A percentile compares a stretch with the other conserved stretches of the same genome.
Conservation (phyloP, 2,113 vertebrate species). For the Ploceus nigricollis region DNA sequence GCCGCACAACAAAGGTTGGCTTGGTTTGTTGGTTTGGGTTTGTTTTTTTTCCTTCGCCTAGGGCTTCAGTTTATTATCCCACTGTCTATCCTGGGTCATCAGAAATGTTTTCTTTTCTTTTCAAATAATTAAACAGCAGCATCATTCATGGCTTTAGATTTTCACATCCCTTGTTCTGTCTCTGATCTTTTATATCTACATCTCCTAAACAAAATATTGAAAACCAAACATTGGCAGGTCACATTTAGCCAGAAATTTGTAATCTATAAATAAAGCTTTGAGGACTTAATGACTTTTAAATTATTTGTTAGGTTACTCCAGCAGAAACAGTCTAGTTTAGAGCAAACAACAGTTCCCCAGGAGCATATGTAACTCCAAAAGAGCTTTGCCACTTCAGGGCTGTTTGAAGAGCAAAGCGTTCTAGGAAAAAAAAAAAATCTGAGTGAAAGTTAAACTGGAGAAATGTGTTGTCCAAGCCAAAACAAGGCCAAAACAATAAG, state of each 20-base stretch:
- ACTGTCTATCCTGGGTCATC: background rate
- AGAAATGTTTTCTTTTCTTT: background rate
- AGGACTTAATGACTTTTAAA: background rate
- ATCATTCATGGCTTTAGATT: background rate
- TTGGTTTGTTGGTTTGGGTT: background rate
- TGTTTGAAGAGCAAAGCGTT: background rate
- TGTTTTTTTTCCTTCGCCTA: background rate
- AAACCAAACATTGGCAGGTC: background rate
- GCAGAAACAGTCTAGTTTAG: background rate
- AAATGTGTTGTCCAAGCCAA: background rate
- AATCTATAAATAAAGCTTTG: background rate
- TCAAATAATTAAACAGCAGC: background rate
- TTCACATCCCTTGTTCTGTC: background rate
- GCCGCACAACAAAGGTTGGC: background rate
- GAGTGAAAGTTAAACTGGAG: background rate
- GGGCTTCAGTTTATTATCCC: background rate
- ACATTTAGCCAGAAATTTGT: background rate
- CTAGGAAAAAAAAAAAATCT: background rate
- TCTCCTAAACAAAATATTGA: background rate
- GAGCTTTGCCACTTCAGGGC: background rate
- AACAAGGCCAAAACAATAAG: background rate
- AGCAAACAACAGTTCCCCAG: background rate
- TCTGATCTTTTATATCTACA: background rate
- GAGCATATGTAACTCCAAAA: background rate
- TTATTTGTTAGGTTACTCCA: background rate